Evolutionary conservation across 2,113 vertebrate species (phyloP).

Genomic region (Trichomycterus rosablanca): DNA sequence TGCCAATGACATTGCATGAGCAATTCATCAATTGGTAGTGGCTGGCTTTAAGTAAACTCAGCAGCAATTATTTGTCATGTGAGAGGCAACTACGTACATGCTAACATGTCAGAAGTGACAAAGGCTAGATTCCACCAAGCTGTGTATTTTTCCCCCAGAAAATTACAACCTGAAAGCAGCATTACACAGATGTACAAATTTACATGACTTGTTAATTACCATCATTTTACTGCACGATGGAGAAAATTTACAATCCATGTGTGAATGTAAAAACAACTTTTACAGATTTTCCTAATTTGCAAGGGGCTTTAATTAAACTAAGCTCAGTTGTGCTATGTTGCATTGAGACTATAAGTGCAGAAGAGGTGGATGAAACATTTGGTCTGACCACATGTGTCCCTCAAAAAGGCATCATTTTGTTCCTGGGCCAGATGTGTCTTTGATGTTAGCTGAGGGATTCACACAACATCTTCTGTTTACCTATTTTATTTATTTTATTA

Average conservation of each 20-base stretch:
- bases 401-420: slow-evolving; percentile 48
- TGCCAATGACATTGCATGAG: too few species aligned
- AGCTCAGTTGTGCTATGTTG: slow-evolving; percentile 11
- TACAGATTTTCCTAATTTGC: slow-evolving; percentile 16
- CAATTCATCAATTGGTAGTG: too few species aligned
- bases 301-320: slow-evolving; percentile 21
- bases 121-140: not conserved
- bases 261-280: slow-evolving; percentile 3
- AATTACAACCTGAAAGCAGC: not conserved
- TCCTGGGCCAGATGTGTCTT: slow-evolving; percentile 61
- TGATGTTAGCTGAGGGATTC: slow-evolving; percentile 56
- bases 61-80: too few species aligned
- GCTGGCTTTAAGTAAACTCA: too few species aligned
- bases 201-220: slow-evolving; percentile 1
- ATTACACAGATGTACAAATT: slow-evolving; percentile 5
- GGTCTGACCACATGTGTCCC: slow-evolving; percentile 39
- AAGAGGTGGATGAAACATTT: slow-evolving; percentile 34
- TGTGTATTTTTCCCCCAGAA: not conserved
- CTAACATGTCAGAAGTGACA: too few species aligned
- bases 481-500: slow-evolving; percentile 25
- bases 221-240: slow-evolving; percentile 8
- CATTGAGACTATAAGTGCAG: slow-evolving; percentile 28
- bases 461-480: slow-evolving; percentile 44
- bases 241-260: slow-evolving; percentile 6
- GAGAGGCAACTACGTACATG: too few species aligned